These are phyloP conservation scores for Chaitophorus viminalis DNA, from an alignment of 2,888 invertebrate species.

Conservation along the genomic window DNA sequence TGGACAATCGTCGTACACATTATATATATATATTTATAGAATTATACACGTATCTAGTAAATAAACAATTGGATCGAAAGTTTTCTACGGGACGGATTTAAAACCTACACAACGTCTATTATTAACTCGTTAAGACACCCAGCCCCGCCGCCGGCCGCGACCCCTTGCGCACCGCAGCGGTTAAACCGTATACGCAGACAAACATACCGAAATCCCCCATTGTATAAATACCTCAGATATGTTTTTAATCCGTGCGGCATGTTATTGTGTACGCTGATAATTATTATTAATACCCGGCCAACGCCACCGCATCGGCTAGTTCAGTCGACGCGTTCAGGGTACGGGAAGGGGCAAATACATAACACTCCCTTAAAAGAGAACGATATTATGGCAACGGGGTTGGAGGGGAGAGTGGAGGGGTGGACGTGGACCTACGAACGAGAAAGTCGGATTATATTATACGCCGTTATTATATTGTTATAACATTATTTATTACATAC, in stretches of 20 bases:
- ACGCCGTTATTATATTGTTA: no score
- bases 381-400: no score
- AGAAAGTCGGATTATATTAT: no score
- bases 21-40: no score
- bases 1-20: background rate
- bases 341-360: no score
- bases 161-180: background rate
- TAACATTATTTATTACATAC: no score
- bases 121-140: background rate
- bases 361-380: no score
- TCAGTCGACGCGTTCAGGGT: no score
- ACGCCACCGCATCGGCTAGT: no score
- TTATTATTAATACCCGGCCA: background rate
- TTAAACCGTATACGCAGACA: background rate
- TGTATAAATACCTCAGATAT: background rate
- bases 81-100: background rate
- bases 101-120: background rate
- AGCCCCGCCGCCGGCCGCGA: background rate
- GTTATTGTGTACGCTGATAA: background rate
- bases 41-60: background rate
- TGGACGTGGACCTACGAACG: no score
- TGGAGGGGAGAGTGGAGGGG: no score
- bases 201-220: background rate
- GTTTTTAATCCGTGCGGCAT: background rate
- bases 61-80: background rate